Evolutionary conservation across 2,113 vertebrate species (phyloP), one percentile per base, ranked within the genome.

Genomic region (Rhipidura dahli): DNA sequence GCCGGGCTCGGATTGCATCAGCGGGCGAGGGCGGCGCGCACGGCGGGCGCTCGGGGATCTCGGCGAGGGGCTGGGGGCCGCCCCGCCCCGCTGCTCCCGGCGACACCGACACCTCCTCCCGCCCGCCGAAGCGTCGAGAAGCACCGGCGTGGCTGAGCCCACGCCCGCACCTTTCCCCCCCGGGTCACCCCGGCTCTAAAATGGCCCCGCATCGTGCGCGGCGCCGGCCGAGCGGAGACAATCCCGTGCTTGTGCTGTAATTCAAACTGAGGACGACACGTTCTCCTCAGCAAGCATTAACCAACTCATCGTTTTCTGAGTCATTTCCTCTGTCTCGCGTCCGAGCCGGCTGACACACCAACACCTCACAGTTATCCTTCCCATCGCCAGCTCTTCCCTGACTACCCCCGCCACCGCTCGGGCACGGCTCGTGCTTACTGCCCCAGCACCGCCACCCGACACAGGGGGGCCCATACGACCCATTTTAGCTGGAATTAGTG

Each of bases 1-100:
- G 40, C 70, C 44, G 76, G 56, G 42, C 72, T 83, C 50, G 7
- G 78, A 95, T 94, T 95, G 94, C 94, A 95, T 94, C 92, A 94
- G 89, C 92, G 92, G 75, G 45, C 10, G 77, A 76, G 89, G 89
- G 94, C 92, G 92, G 94, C 35, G 79, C 94, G 60, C 80, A 26
- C 64, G 47, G 19, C 63, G 33, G 45, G 40, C 17, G 51, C 40
- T 42, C 11, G 26, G 28, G 49, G 35, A 56, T 16, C 53, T 31
- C 10, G n/a, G 60, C 28, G 42, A 83, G 89, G 86, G 86, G 72
- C 85, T 35, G 81, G 50, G 66, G 44, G 24, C 47, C n/a, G 76
- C 61, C 75, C 71, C 65, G 79, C 79, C 92, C 50, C 37, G n/a
- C 66, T 7, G 18, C 72, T 37, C 15, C 65, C 17, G 50, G 6